Conservation (phyloP, 2,888 invertebrate species). For the Homarus gammarus region DNA sequence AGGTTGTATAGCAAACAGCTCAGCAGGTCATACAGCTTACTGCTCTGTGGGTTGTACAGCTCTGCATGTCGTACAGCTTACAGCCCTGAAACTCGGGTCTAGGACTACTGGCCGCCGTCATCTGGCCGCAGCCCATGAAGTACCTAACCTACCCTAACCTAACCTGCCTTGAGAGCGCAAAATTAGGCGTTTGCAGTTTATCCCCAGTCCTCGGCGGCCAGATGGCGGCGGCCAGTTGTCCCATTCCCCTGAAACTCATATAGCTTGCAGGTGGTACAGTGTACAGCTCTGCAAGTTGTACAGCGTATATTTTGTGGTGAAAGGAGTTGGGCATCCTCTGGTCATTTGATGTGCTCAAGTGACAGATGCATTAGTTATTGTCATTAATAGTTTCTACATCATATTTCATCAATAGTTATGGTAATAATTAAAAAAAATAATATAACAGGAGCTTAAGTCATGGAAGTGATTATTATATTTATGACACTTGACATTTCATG, state of each 20-base stretch:
- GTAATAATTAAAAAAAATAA: neutral
- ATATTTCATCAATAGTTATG: neutral
- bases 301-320: neutral
- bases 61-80: neutral
- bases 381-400: neutral
- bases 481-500: neutral
- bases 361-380: neutral
- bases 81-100: too few relatives aligned
- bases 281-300: neutral
- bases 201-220: too few relatives aligned
- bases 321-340: slow-evolving; percentile 4
- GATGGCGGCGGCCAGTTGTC: too few relatives aligned
- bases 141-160: too few relatives aligned
- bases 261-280: too few relatives aligned
- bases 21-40: neutral
- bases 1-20: neutral
- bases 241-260: too few relatives aligned
- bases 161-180: too few relatives aligned
- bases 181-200: too few relatives aligned
- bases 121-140: too few relatives aligned
- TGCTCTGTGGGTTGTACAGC: neutral
- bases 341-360: neutral
- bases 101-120: too few relatives aligned
- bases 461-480: neutral
- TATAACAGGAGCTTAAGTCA: neutral